Evolutionary conservation across 2,113 vertebrate genomes (phyloP).

Genomic region (Taxidea taxus): DNA sequence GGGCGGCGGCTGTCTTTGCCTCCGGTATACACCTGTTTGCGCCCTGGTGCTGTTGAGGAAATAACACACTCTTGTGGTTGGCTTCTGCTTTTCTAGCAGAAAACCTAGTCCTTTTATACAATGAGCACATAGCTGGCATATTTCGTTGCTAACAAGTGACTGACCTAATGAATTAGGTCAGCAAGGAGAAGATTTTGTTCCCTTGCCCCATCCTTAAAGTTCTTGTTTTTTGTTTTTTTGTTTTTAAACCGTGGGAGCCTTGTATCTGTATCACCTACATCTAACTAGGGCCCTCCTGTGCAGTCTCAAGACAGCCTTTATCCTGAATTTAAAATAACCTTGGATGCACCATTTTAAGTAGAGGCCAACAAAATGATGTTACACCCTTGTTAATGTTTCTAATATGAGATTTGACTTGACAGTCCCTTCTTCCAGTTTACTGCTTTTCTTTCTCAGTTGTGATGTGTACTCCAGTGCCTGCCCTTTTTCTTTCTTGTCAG

Average conservation of each 20-base stretch:
- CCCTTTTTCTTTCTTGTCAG: background rate
- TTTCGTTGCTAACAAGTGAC: background rate
- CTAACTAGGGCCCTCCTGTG: background rate
- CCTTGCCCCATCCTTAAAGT: background rate
- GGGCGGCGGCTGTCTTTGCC: background rate
- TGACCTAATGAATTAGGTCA: background rate
- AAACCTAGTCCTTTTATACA: background rate
- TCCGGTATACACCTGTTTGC: background rate
- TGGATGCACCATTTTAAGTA: background rate
- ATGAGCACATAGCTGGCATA: background rate
- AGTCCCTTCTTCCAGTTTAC: background rate
- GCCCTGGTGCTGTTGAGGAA: background rate
- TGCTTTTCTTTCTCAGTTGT: conserved; percentile 4
- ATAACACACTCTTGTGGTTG: background rate
- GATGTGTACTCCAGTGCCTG: background rate
- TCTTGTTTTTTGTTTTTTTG: background rate
- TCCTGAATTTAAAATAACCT: background rate
- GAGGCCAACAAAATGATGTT: background rate
- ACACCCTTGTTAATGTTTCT: background rate
- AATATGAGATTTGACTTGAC: background rate
- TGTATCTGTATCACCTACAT: background rate
- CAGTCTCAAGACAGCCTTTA: background rate
- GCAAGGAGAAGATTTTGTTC: background rate
- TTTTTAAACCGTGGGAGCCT: background rate
- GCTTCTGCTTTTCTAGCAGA: background rate